Conservation (phyloP, 2,113 vertebrate species). For the Balaeniceps rex region DNA sequence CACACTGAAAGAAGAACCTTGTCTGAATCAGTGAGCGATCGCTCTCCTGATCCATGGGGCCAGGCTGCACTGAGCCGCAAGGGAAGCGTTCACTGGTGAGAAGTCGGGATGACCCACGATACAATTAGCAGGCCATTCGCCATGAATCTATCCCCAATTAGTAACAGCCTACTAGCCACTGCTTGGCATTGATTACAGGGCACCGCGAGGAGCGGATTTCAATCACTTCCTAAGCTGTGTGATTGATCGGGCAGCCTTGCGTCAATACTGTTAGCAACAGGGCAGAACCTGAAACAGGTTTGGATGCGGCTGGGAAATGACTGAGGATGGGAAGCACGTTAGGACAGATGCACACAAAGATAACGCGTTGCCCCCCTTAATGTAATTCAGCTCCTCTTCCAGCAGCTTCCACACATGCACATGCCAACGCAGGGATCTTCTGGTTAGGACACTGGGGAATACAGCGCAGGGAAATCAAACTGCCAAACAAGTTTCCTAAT, state of each 20-base stretch:
- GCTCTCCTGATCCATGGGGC: neutral
- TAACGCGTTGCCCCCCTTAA: neutral
- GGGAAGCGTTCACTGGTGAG: neutral
- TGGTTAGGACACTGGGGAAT: neutral
- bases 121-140: neutral
- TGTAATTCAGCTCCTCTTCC: neutral
- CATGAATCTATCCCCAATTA: neutral
- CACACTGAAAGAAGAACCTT: neutral
- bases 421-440: neutral
- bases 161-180: neutral
- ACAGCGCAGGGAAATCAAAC: neutral
- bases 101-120: neutral
- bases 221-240: neutral
- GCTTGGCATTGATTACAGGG: neutral
- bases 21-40: accelerated
- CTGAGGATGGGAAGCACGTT: neutral
- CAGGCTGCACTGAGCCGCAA: neutral
- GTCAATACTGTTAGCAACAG: neutral
- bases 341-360: neutral
- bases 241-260: neutral
- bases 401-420: neutral
- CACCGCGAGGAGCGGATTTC: neutral
- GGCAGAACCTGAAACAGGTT: neutral
- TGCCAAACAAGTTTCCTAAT: neutral
- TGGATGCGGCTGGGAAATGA: neutral